Evolutionary conservation across 2,888 invertebrate genomes (phyloP).

Genomic region (Sinelater perroti): DNA sequence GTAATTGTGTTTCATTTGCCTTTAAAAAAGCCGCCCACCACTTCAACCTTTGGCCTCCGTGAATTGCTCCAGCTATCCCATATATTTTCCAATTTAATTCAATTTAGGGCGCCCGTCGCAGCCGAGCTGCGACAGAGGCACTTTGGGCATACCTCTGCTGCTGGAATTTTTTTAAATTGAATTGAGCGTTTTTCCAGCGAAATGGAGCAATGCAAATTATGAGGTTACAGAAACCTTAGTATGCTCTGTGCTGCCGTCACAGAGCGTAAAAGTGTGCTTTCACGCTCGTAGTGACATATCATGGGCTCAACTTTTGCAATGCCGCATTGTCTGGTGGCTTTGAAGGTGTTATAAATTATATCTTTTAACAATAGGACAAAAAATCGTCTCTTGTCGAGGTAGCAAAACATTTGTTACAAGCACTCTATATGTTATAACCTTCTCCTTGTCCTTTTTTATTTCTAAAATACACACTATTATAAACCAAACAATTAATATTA

Average conservation of each 20-base stretch:
- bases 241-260: too few relatives aligned
- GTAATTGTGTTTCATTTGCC: background rate
- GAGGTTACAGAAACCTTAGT: conserved; percentile 6
- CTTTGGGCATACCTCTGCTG: background rate
- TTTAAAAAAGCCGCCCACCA: conserved; percentile 25
- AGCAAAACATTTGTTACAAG: too few relatives aligned
- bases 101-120: background rate
- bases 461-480: too few relatives aligned
- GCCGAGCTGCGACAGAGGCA: background rate
- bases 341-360: too few relatives aligned
- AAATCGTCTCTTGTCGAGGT: too few relatives aligned
- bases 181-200: background rate
- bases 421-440: too few relatives aligned
- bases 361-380: too few relatives aligned
- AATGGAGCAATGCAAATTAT: conserved; percentile 13
- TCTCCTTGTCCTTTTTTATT: too few relatives aligned
- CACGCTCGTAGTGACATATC: too few relatives aligned
- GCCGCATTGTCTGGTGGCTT: background rate
- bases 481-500: too few relatives aligned
- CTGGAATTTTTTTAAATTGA: background rate
- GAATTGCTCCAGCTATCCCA: conserved; percentile 14
- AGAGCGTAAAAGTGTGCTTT: too few relatives aligned
- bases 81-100: conserved; percentile 5
- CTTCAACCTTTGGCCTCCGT: conserved; percentile 24
- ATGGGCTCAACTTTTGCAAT: background rate